Conservation (phyloP, 2,797 vertebrate species). For the Rhabdophis nuchalis region DNA sequence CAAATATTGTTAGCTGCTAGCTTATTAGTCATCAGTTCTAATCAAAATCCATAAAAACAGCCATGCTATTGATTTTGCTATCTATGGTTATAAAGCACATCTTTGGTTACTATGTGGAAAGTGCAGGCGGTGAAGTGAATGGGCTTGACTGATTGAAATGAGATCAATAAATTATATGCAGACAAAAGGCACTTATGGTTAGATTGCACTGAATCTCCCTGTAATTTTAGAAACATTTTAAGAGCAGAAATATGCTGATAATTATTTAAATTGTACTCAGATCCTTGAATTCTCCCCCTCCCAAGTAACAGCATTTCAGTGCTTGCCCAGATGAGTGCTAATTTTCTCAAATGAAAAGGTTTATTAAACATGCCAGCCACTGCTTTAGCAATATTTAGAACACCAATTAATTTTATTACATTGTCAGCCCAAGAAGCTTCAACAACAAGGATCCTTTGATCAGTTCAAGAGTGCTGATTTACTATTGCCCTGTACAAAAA, state of each 20-base stretch:
- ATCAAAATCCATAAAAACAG: conserved; percentile 27
- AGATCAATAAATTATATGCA: conserved; percentile 62
- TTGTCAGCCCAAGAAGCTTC: conserved; percentile 61
- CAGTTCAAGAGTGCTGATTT: conserved; percentile 18
- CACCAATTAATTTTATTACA: conserved; percentile 66
- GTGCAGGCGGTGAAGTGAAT: conserved; percentile 29
- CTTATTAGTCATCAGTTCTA: background rate
- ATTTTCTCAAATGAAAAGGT: conserved; percentile 71
- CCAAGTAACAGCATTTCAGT: conserved; percentile 66
- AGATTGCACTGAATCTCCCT: conserved; percentile 57
- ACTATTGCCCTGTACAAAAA: background rate
- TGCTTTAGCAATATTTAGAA: conserved; percentile 69
- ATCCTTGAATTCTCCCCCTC: conserved; percentile 58
- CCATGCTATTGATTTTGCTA: conserved; percentile 43
- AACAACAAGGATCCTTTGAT: conserved; percentile 34
- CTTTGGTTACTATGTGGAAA: conserved; percentile 27
- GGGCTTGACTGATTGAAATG: conserved; percentile 56
- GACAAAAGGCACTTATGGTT: conserved; percentile 60
- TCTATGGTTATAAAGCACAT: conserved; percentile 3
- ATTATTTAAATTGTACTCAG: conserved; percentile 67
- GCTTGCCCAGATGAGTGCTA: conserved; percentile 70
- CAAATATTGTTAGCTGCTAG: accelerated
- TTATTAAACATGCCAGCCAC: conserved; percentile 69
- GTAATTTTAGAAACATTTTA: conserved; percentile 62
- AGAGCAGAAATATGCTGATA: conserved; percentile 67